Percentiles rank a stretch among this genome's conserved stretches.
Evolutionary conservation across 92 coral and sea anemone species (phyloP).

Genomic region (Porites divaricata): DNA sequence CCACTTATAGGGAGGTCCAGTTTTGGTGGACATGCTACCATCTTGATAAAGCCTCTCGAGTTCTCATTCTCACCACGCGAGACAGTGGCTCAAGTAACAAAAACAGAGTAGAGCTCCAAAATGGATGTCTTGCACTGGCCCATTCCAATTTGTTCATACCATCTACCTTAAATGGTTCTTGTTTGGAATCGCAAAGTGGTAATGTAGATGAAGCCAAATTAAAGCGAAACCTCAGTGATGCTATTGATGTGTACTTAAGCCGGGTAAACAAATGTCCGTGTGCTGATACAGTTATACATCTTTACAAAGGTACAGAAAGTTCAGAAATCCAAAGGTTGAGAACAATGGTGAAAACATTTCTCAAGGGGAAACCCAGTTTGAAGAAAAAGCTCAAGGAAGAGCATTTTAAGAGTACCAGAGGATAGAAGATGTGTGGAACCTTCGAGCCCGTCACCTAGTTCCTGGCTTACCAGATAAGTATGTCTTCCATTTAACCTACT

Average conservation of each 20-base stretch:
- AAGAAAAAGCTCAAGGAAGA: conserved; percentile 41
- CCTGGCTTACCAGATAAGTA: neutral
- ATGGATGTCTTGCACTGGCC: conserved; percentile 38
- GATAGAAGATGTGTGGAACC: no score
- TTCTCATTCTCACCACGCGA: neutral
- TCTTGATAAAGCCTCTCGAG: conserved; percentile 6
- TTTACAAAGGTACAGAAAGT: conserved; percentile 23
- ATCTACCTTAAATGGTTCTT: conserved; percentile 42
- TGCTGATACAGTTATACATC: neutral
- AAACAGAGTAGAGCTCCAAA: conserved; percentile 36
- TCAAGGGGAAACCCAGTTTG: conserved; percentile 47
- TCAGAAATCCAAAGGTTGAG: conserved; percentile 6
- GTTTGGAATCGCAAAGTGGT: conserved; percentile 6
- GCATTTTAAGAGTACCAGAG: conserved; percentile 48
- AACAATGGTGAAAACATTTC: conserved; percentile 9
- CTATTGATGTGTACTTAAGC: conserved; percentile 31
- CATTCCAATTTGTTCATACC: conserved; percentile 20
- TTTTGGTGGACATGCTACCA: conserved; percentile 44
- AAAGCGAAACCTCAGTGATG: conserved; percentile 39
- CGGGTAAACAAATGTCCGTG: conserved; percentile 37
- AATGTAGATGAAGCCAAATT: conserved; percentile 39
- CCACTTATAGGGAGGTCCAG: conserved; percentile 45
- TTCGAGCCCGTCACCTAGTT: no score
- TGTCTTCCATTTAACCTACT: neutral
- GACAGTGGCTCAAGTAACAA: conserved; percentile 25